A percentile compares a stretch with the other conserved stretches of the same genome.
phyloP scores from a whole-genome alignment of 2,113 vertebrate genomes.

The Melanotaenia duboulayi region DNA sequence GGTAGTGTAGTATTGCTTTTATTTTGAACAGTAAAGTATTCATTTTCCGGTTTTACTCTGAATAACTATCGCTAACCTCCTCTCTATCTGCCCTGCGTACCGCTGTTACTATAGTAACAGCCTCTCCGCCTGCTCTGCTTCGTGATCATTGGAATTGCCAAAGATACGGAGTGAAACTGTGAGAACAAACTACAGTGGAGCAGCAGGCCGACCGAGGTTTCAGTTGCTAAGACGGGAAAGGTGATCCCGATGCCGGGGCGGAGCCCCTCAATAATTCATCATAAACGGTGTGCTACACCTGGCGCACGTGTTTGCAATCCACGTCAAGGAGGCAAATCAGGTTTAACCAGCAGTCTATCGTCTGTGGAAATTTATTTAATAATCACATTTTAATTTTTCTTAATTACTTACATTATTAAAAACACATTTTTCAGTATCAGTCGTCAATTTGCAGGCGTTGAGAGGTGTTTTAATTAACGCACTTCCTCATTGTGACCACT shows the following conservation, averaged over 20 bases:
- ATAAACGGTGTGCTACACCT: slow-evolving; percentile 5
- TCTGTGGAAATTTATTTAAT: no score
- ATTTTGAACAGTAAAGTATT: slow-evolving; percentile 8
- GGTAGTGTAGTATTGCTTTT: slow-evolving; percentile 10
- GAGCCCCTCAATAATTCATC: slow-evolving; percentile 38
- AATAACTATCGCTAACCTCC: not conserved
- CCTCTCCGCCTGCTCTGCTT: slow-evolving; percentile 38
- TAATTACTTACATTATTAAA: no score
- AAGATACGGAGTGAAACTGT: not conserved
- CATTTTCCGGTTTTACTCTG: not conserved
- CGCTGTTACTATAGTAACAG: slow-evolving; percentile 77
- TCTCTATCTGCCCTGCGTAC: slow-evolving; percentile 30
- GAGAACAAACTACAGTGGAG: not conserved
- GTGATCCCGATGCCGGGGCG: not conserved
- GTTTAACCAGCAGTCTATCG: no score
- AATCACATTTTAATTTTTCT: no score
- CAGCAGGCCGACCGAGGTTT: not conserved
- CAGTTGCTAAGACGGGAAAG: not conserved
- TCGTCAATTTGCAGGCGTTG: no score
- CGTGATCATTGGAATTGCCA: slow-evolving; percentile 19
- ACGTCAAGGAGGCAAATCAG: slow-evolving; percentile 1
- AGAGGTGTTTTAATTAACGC: not conserved
- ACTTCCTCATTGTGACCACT: not conserved
- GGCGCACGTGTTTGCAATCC: slow-evolving; percentile 33
- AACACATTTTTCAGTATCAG: no score